A percentile compares a stretch with the other conserved stretches of the same genome.
Conservation (phyloP, 1,140 invertebrate species). For the Drosophila guanche region DNA sequence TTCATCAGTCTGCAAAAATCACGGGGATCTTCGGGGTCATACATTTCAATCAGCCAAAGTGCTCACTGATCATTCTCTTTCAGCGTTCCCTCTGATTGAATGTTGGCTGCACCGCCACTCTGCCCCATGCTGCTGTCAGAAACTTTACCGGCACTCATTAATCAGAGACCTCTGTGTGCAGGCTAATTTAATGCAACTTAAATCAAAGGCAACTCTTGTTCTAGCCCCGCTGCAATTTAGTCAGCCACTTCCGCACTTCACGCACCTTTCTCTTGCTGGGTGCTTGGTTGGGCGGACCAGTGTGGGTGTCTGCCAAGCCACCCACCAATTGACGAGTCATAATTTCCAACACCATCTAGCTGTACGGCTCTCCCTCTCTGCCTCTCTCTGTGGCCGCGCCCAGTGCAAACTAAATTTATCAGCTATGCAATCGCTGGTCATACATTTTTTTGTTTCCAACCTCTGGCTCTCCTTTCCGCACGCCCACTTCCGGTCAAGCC, state of each 20-base stretch:
- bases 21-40: conserved; percentile 20
- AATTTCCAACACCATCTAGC: conserved; percentile 51
- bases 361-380: conserved; percentile 4
- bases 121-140: conserved; percentile 32
- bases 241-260: conserved; percentile 65
- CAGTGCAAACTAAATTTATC: conserved; percentile 75
- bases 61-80: conserved; percentile 41
- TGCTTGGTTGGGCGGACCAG: not conserved
- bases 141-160: conserved; percentile 51
- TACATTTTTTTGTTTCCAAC: conserved; percentile 50
- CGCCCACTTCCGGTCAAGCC: conserved; percentile 40
- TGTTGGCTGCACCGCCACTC: conserved; percentile 18
- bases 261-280: conserved; percentile 9
- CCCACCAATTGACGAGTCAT: conserved; percentile 55
- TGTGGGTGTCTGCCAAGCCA: not conserved
- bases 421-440: conserved; percentile 70
- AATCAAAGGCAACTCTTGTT: conserved; percentile 64
- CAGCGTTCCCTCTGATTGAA: conserved; percentile 30
- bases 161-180: conserved; percentile 35
- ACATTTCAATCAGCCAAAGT: conserved; percentile 40
- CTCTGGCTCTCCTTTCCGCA: not conserved
- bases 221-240: conserved; percentile 58
- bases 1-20: not conserved
- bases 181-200: conserved; percentile 71
- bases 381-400: conserved; percentile 12